These are phyloP conservation scores for Pseudopipra pipra DNA, from an alignment of 2,113 vertebrate species.

Conservation along the genomic window DNA sequence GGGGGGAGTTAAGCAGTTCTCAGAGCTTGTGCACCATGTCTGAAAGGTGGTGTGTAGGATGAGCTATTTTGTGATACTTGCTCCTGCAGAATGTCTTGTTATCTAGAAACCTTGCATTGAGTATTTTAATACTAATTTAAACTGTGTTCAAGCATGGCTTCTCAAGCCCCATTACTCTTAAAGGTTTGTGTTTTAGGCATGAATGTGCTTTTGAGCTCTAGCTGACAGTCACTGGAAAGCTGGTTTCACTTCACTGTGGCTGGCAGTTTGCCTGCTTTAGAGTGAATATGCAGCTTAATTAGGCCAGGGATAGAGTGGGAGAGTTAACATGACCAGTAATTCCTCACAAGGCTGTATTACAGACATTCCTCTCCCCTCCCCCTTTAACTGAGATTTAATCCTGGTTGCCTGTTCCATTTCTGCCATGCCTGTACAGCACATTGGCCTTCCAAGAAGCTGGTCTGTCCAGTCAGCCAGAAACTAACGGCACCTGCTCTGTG, in stretches of 20 bases:
- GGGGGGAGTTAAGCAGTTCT: not conserved
- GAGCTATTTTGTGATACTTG: not conserved
- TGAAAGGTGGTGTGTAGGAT: not conserved
- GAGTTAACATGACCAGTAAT: not conserved
- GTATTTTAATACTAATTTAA: not conserved
- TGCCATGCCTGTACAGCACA: not conserved
- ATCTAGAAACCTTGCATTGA: not conserved
- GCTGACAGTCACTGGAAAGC: not conserved
- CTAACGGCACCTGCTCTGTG: slow-evolving; percentile 37
- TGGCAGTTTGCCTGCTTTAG: not conserved
- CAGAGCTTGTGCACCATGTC: not conserved
- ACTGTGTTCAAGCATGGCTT: not conserved
- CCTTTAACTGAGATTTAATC: slow-evolving; percentile 25
- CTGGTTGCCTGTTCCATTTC: slow-evolving; percentile 10
- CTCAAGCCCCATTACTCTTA: not conserved
- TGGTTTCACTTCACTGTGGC: not conserved
- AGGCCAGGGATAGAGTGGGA: not conserved
- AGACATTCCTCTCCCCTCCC: not conserved
- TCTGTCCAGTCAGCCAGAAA: slow-evolving; percentile 13
- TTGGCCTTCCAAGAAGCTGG: slow-evolving; percentile 43
- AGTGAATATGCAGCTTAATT: slow-evolving; percentile 10
- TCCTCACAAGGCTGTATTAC: not conserved
- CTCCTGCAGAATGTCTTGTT: not conserved
- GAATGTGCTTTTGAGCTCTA: not conserved
- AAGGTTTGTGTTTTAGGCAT: not conserved